A percentile compares a stretch with the other conserved stretches of the same genome.
Conservation (phyloP, 2,797 vertebrate genomes). For the Lepidocolaptes lacrymiger region DNA sequence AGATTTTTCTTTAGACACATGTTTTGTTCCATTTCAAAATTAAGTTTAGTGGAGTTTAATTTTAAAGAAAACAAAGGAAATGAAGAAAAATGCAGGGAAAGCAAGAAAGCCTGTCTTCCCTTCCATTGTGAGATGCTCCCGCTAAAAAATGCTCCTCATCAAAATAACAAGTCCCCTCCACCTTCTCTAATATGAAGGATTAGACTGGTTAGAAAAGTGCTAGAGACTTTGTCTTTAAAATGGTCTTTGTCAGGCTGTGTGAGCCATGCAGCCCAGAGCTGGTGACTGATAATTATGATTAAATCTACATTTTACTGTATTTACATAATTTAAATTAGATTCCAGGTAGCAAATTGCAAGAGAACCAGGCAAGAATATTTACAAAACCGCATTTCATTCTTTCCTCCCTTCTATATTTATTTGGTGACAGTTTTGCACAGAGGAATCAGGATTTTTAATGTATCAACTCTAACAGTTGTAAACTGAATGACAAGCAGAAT, state of each 20-base stretch:
- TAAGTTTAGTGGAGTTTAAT: conserved; percentile 32
- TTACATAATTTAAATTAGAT: conserved; percentile 14
- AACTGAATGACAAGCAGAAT: not conserved
- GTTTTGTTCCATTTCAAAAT: conserved; percentile 35
- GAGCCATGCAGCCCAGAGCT: not conserved
- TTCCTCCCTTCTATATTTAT: not conserved
- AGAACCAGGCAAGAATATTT: not conserved
- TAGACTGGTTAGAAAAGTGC: not conserved
- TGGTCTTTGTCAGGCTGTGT: not conserved
- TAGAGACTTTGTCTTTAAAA: not conserved
- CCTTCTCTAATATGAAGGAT: conserved; percentile 3
- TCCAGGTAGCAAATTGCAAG: not conserved
- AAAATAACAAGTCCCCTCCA: not conserved
- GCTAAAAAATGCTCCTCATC: conserved; percentile 15
- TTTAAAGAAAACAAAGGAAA: conserved; percentile 55
- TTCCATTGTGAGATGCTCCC: conserved; percentile 1
- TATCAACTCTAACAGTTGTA: not conserved
- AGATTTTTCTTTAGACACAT: conserved; percentile 30
- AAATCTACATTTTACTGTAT: not conserved
- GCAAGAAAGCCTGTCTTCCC: not conserved
- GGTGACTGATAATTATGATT: not conserved
- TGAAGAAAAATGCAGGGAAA: conserved; percentile 24
- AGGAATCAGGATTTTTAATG: not conserved
- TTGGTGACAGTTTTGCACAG: not conserved
- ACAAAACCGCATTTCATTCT: not conserved